These are phyloP conservation scores for Pilophorus perplexus DNA, from an alignment of 2,888 invertebrate genomes.

Conservation along the genomic window DNA sequence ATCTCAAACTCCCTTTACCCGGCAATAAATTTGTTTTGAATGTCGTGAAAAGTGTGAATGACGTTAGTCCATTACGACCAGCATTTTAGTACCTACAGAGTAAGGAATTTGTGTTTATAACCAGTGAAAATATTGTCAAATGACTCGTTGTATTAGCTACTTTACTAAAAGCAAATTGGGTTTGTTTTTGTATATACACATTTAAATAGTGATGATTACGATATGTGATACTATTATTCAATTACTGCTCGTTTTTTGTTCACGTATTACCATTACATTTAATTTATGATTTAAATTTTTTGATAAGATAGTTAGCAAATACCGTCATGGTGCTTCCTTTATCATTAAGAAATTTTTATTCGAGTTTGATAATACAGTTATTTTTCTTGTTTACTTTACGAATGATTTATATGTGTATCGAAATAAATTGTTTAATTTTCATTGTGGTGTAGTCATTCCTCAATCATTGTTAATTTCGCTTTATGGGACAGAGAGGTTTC, in stretches of 20 bases:
- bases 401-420: conserved; percentile 26
- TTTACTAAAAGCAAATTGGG: neutral
- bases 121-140: neutral
- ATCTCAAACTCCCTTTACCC: too few species aligned
- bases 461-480: too few species aligned
- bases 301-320: conserved; percentile 22
- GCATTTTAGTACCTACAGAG: too few species aligned
- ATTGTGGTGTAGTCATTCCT: too few species aligned
- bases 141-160: neutral
- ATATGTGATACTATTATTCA: conserved; percentile 29
- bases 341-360: conserved; percentile 13
- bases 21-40: too few species aligned
- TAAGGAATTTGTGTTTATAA: neutral
- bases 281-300: conserved; percentile 21
- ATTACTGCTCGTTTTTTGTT: neutral
- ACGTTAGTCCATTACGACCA: too few species aligned
- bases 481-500: too few species aligned
- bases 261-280: conserved; percentile 32
- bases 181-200: conserved; percentile 25
- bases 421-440: conserved; percentile 25
- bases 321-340: conserved; percentile 31
- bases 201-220: conserved; percentile 19
- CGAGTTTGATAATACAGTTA: conserved; percentile 16
- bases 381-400: conserved; percentile 24
- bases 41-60: too few species aligned